Base-by-base conservation (phyloP, 2,113 vertebrate genomes). In the Gymnocephalus cernua region DNA sequence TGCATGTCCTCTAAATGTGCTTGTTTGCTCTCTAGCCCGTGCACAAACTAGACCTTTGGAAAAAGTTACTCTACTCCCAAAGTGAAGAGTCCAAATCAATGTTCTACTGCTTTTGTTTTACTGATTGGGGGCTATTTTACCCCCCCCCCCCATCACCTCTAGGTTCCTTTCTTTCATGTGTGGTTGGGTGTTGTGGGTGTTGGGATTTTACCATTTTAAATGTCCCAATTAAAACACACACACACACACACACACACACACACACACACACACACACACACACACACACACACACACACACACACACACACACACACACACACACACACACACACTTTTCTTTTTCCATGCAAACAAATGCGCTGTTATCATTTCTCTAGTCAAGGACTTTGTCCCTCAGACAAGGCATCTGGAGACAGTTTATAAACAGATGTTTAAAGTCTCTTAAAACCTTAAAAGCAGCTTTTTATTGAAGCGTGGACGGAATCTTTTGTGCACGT, bases 401-500 rank as follows among this genome's bases (percentile, higher is more conserved):
- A 57, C 61, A 25, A 85, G 15, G 6, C 7, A 32, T 77, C 89
- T 77, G 61, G 51, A 80, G 47, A 58, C 74, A 81, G 59, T 69
- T 78, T 77, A 76, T 85, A 69, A 86, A 85, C 21, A 86, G 79
- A 86, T 81, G 62, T 86, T 88, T 86, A 72, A 53, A 77, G 70
- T 58, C 61, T 79, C 64, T 7, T 85, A 79, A 84, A 91, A 54
- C 51, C 16, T 76, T 50, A 23, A 64, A 64, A 81, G 19, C 23
- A 72, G 19, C 54, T 74, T 89, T 91, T 90, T 81, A 83, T 83
- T 65, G 59, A 74, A 47, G 27, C 32, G 74, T 10, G 9, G 25
- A 64, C 79, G 15, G 15, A 66, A 80, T 64, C 32, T 38, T 59
- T 45, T 44, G 50, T 62, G 59, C 23, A 7, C 57, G 66, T 88